Evolutionary conservation across 1,140 invertebrate species (phyloP).

Genomic region (Zaprionus africanus): DNA sequence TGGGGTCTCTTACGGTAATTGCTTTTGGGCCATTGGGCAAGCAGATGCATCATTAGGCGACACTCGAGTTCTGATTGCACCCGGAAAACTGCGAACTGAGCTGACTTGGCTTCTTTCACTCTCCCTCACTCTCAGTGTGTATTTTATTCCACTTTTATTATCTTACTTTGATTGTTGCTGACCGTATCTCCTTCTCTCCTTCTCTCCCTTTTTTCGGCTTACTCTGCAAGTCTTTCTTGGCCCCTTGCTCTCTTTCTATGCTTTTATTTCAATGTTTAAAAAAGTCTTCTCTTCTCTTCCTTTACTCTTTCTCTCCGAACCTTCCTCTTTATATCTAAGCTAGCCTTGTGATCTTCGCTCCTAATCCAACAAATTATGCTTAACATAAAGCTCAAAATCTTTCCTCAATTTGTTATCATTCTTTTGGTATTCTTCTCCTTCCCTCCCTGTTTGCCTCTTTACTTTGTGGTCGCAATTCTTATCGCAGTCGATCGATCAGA

Average conservation of each 20-base stretch:
- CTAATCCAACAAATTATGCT: no score
- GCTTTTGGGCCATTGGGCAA: constrained; percentile 27
- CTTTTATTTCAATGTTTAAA: neutral
- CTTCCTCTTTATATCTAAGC: neutral
- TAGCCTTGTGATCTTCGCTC: neutral
- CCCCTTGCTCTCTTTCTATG: neutral
- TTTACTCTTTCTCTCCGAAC: neutral
- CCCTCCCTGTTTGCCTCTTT: constrained; percentile 8
- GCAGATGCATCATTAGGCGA: constrained; percentile 27
- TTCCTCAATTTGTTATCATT: neutral
- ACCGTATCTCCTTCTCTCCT: neutral
- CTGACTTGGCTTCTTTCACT: neutral
- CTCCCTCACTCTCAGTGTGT: neutral
- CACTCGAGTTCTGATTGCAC: neutral
- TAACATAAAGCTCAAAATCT: neutral
- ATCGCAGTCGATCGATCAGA: constrained; percentile 71
- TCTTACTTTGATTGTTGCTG: neutral
- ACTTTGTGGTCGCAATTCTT: constrained; percentile 22
- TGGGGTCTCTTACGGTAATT: constrained; percentile 22
- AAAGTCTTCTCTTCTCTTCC: neutral
- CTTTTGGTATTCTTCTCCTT: neutral
- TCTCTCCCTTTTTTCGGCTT: neutral
- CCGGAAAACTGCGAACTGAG: neutral
- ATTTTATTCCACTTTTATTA: neutral
- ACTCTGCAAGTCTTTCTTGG: neutral